phyloP scores from a whole-genome alignment of 2,797 vertebrate genomes.

The Artibeus lituratus region DNA sequence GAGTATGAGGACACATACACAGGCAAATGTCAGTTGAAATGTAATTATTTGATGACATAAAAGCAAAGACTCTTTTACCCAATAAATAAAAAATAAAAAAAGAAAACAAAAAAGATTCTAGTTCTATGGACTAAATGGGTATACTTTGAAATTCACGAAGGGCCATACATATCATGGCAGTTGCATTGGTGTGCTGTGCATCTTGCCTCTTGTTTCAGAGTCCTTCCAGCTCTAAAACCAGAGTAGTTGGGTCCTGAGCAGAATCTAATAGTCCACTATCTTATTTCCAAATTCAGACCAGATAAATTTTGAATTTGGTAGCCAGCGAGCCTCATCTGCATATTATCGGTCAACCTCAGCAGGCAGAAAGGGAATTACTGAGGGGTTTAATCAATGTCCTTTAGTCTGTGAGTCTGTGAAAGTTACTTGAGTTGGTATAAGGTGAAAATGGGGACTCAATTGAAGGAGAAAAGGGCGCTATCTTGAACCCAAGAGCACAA shows the following conservation, averaged over 20 bases:
- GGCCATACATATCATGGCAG: accelerated
- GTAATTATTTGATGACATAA: no score
- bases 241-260: neutral
- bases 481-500: neutral
- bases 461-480: neutral
- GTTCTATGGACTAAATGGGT: neutral
- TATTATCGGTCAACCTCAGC: neutral
- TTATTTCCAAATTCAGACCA: neutral
- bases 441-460: neutral
- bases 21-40: no score
- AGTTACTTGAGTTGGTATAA: neutral
- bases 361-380: neutral
- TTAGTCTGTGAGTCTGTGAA: neutral
- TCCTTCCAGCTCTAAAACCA: neutral
- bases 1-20: no score
- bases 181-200: neutral
- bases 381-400: neutral
- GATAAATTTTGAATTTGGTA: neutral
- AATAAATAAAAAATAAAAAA: no score
- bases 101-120: neutral
- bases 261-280: neutral
- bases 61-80: no score
- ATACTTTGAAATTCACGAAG: neutral
- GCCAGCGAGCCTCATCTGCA: accelerated
- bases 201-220: neutral